Evolutionary conservation across 2,888 invertebrate genomes (phyloP), one percentile per base, ranked within the genome.

Genomic region (Drosophila seclusa): DNA sequence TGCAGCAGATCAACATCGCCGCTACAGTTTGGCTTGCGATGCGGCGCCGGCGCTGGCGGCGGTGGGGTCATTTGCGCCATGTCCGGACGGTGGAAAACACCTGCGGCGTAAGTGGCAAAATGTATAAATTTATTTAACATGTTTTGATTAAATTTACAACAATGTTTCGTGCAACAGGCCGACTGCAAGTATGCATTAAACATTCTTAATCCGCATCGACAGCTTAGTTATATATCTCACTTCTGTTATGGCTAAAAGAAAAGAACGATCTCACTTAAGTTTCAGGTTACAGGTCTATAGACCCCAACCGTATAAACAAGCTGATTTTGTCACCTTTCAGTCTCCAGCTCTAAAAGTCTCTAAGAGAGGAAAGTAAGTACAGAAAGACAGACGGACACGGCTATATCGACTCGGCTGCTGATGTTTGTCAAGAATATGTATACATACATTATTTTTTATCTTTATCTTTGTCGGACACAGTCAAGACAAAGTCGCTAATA

Each of bases 1-100:
- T 78, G 86, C 60, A 86, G 74, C 60, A 87, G 73, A 54, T 87
- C 87, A 21, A 86, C 76, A 21, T 87, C 86, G 65, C 40, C 54
- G 72, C 59, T 88, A 76, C 80, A 80, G 70, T 87, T 92, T n/a
- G 92, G 91, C 80, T 94, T 95, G 45, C 96, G 95, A 92, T 96
- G 96, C 60, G 96, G 96, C 73, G 96, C 96, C 31, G 96, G 96
- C 73, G 96, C 96, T 4, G 96, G 96, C 50, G 96, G 96, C 38
- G 96, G 95, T 29, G 96, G 96, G 34, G 96, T 95, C 82, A 95
- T 94, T 77, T 93, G 93, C 62, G 91, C 91, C 90, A 92, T 91
- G 67, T 93, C 93, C 70, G 92, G 87, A 18, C 93, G 92, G 76
- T 92, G 93, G 82, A 93, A 92, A 76, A 93, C 91, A 76, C 92